Base-by-base conservation (phyloP, 2,888 invertebrate genomes). In the Sphaerophoria taeniata region DNA sequence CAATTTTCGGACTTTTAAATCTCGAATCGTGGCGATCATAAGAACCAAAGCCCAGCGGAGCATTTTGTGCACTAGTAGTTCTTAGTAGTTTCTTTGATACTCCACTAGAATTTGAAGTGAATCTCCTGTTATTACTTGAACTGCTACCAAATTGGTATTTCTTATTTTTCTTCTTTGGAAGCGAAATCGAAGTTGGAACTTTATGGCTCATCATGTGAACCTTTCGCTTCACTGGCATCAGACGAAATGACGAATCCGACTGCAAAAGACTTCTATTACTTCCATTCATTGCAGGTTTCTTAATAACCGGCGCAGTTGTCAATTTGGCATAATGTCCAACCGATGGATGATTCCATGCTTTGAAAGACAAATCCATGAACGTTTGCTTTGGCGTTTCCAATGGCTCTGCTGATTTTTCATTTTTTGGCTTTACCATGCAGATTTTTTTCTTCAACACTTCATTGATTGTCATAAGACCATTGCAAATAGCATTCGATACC, bases 331-430 rank as follows among this genome's bases (percentile, higher is more conserved):
- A 16, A 11, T 45, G 34, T 0, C 56, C 11, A 0, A 12, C 4
- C 0, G 78, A 61, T 5, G 79, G 79, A 53, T 79, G 56, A 9
- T 69, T 60, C 78, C 69, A 65, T 6, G 70, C 65, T n/a, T 47
- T 56, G 3, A 74, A 16, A 9, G 79, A 71, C 9, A 45, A 9
- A 0, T 34, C 36, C 7, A 47, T 4, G 0, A n/a, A 4, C 4
- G 65, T 33, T 7, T 24, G n/a, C 11, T 49, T 67, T 0, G 33
- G 9, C 4, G 39, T 14, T 2, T 53, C 47, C 12, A 69, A 11
- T 6, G 49, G 43, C 4, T 51, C 43, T 7, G 53, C 7, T 2
- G 24, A 24, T 0, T 14, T 4, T 0, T 33, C 9, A 0, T 14
- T 0, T 0, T 67, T 79, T 24, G 51, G 34, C 9, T 53, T 70